Base-by-base conservation (phyloP, 2,113 vertebrate genomes). In the Lagopus leucura region DNA sequence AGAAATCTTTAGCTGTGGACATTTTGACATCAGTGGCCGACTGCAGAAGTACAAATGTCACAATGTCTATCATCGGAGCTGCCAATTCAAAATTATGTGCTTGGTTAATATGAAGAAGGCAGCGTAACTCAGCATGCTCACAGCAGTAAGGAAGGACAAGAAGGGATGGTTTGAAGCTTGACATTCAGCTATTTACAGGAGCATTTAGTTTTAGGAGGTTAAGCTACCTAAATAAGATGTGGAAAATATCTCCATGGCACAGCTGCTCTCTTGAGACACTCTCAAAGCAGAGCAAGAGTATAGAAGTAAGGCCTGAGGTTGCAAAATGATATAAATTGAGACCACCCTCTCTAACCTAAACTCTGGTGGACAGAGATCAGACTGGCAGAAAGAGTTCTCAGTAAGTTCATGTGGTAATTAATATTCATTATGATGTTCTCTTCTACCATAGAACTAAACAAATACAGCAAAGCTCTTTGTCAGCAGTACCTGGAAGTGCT, bases 401-500 rank as follows among this genome's bases (percentile, higher is more conserved):
- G n/a, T 2, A 10, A 87, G 45, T 60, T 20, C 32, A 28, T 1
- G 2, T 14, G 13, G 38, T 8, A 79, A 13, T 22, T 72, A 45
- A 6, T 24, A 71, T 30, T 91, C 42, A 74, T 28, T 55, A 64
- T 3, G 12, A 87, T 80, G 21, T 10, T 24, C 43, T 84, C 18
- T 66, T 80, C 63, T 80, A 54, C 28, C 6, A 1, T 12, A 11
- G 6, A 77, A 82, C 5, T 8, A 55, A 55, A 60, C 7, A 0
- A 45, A 25, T 50, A 25, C 40, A 63, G 10, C 13, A 17, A 34
- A 34, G 7, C 11, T 45, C 8, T 65, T 52, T 71, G 38, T 78
- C 14, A 81, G 47, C 22, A 92, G 36, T 98, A 99, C 99, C 99
- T 99, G 99, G 88, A 99, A 99, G 94, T 99, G 99, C 88, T 99